Evolutionary conservation across 2,797 vertebrate genomes (phyloP).

Genomic region (Tiaroga cobitis): DNA sequence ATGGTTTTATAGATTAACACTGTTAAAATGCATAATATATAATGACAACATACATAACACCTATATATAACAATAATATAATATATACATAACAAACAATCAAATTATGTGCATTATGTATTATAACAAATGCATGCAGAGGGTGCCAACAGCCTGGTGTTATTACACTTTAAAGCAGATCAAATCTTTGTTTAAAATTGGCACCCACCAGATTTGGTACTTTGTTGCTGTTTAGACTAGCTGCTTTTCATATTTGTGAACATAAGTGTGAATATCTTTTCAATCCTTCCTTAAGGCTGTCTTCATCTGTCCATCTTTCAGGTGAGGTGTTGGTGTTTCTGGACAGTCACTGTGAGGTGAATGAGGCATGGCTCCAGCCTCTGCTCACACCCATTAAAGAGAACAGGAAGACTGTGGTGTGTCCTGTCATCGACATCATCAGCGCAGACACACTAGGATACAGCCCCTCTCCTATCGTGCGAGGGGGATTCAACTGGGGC

Average conservation of each 20-base stretch:
- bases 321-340: slow-evolving; percentile 94
- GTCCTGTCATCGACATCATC: slow-evolving; percentile 97
- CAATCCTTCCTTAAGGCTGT: slow-evolving; percentile 31
- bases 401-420: slow-evolving; percentile 85
- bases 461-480: slow-evolving; percentile 91
- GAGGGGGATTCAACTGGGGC: slow-evolving; percentile 98
- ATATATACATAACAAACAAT: no score
- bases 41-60: no score
- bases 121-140: no score
- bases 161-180: no score
- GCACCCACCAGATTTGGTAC: background rate
- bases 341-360: slow-evolving; percentile 98
- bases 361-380: slow-evolving; percentile 89
- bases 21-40: no score
- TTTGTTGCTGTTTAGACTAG: background rate
- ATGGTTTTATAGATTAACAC: no score
- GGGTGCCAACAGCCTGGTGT: no score
- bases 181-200: no score
- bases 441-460: slow-evolving; percentile 92
- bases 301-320: slow-evolving; percentile 58
- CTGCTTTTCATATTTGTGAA: background rate
- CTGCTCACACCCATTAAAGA: slow-evolving; percentile 82
- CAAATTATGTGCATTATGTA: no score
- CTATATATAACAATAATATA: no score
- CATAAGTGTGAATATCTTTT: background rate